These are phyloP conservation scores for Drosophila barbarae DNA, from an alignment of 2,888 invertebrate genomes.

Conservation along the genomic window DNA sequence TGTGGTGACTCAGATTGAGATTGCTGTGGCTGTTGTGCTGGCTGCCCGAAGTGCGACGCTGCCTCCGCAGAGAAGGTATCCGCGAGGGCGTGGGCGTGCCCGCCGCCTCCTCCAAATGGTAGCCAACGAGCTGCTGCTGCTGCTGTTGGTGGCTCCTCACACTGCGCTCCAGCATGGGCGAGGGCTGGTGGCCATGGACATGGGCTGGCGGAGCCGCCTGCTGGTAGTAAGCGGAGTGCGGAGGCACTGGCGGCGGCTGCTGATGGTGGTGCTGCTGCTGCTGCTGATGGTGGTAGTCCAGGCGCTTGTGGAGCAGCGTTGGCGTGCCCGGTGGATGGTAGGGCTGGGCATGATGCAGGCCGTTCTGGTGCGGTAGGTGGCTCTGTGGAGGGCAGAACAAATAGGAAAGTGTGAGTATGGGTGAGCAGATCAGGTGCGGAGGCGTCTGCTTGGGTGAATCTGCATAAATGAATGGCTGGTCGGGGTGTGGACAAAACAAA, in stretches of 20 bases:
- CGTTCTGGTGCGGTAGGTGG: constrained; percentile 61
- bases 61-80: constrained; percentile 78
- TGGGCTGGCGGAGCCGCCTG: constrained; percentile 54
- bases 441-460: constrained; percentile 1
- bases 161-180: constrained; percentile 76
- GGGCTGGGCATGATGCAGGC: constrained; percentile 75
- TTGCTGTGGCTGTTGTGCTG: constrained; percentile 69
- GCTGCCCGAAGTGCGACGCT: constrained; percentile 75
- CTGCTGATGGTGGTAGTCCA: constrained; percentile 47
- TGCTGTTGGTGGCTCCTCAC: constrained; percentile 69
- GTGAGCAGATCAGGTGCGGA: not conserved
- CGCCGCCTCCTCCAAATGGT: constrained; percentile 55
- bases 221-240: constrained; percentile 68
- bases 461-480: constrained; percentile 21
- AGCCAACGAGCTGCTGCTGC: constrained; percentile 52
- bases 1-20: constrained; percentile 39
- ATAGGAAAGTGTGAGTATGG: not conserved
- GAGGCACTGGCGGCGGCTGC: constrained; percentile 74
- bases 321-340: constrained; percentile 75
- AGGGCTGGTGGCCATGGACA: constrained; percentile 51
- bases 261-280: constrained; percentile 28
- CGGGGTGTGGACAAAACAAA: constrained; percentile 27
- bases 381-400: constrained; percentile 28
- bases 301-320: constrained; percentile 74
- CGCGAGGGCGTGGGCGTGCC: constrained; percentile 71